phyloP scores from a whole-genome alignment of 2,113 vertebrate genomes.

The Ictalurus punctatus region DNA sequence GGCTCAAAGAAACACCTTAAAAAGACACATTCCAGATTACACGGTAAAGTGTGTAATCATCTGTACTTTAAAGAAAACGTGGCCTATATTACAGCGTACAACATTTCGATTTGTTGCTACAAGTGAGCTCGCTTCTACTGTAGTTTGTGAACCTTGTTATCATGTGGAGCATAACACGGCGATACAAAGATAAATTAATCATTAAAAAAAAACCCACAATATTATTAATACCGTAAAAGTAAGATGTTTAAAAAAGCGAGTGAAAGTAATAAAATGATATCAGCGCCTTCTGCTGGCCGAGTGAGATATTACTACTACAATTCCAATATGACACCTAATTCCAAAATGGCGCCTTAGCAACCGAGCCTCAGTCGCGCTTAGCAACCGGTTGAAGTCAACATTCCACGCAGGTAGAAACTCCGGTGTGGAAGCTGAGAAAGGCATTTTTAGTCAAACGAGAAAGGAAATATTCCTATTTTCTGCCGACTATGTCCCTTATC shows the following conservation, averaged over 20 bases:
- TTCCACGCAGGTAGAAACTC: background rate
- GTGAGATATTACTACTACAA: background rate
- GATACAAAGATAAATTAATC: background rate
- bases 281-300: background rate
- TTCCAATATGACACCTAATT: slow-evolving; percentile 55
- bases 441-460: background rate
- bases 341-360: slow-evolving; percentile 66
- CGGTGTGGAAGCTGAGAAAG: background rate
- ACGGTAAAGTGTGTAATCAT: background rate
- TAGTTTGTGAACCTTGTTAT: no score
- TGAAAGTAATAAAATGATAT: background rate
- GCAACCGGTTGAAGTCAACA: slow-evolving; percentile 57
- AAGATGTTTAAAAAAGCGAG: background rate
- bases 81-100: no score
- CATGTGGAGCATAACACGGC: background rate
- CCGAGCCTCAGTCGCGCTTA: slow-evolving; percentile 57
- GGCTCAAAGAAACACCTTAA: background rate
- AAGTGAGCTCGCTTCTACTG: no score
- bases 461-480: background rate
- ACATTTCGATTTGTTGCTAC: no score
- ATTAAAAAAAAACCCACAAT: background rate
- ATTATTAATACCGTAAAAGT: background rate
- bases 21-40: background rate
- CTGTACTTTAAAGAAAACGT: background rate
- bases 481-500: background rate